These are phyloP conservation scores for Hyphantria cunea DNA, from an alignment of 1,140 invertebrate species.

Conservation along the genomic window DNA sequence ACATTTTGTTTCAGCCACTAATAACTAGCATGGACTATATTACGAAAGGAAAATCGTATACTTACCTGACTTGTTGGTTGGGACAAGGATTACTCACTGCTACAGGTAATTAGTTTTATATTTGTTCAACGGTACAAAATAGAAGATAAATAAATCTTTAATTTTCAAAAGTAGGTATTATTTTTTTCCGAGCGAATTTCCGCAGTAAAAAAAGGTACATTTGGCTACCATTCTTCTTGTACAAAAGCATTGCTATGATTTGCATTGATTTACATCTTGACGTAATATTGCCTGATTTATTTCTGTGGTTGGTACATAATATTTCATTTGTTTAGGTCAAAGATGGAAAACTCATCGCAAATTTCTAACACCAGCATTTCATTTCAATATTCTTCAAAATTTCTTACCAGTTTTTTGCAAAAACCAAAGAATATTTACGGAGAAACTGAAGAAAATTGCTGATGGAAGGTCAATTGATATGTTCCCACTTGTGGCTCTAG, in stretches of 20 bases:
- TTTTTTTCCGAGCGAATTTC: too few species aligned
- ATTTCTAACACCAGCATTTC: conserved; percentile 89
- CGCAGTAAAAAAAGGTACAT: too few species aligned
- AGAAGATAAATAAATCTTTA: not conserved
- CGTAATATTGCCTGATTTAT: too few species aligned
- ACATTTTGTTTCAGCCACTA: conserved; percentile 44
- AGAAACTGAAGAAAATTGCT: conserved; percentile 67
- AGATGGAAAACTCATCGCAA: conserved; percentile 89
- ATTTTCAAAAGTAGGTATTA: too few species aligned
- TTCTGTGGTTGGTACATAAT: too few species aligned
- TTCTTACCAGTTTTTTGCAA: too few species aligned
- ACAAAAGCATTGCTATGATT: too few species aligned
- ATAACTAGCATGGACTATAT: conserved; percentile 63
- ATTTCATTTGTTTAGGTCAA: conserved; percentile 77
- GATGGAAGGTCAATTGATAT: conserved; percentile 82
- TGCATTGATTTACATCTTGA: conserved; percentile 15
- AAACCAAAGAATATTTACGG: conserved; percentile 85
- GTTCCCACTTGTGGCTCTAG: conserved; percentile 85
- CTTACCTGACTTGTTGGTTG: conserved; percentile 85
- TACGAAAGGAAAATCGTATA: conserved; percentile 85
- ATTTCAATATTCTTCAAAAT: too few species aligned
- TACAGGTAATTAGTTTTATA: conserved; percentile 68
- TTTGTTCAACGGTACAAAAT: conserved; percentile 9
- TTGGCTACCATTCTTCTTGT: too few species aligned
- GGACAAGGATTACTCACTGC: conserved; percentile 86